Conservation (phyloP, 2,113 vertebrate genomes). For the Bambusicola thoracicus region DNA sequence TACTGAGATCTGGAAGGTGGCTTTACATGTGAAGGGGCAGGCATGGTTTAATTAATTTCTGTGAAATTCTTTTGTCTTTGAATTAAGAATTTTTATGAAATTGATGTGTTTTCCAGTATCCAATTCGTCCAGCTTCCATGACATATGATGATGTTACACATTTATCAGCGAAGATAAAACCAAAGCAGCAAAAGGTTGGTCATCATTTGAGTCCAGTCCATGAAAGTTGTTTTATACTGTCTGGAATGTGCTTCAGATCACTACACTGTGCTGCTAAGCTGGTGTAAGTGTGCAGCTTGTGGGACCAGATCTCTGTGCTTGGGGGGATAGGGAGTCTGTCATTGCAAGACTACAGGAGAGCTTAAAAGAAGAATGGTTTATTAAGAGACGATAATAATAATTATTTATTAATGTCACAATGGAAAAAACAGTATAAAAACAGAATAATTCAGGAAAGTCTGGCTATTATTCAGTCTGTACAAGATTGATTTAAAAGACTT, state of each 20-base stretch:
- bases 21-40: not conserved
- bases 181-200: conserved; percentile 94
- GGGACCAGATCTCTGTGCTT: not conserved
- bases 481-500: not conserved
- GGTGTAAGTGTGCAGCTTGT: not conserved
- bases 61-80: not conserved
- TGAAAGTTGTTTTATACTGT: not conserved
- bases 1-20: not conserved
- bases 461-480: not conserved
- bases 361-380: not conserved
- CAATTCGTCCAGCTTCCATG: conserved; percentile 92
- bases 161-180: conserved; percentile 93
- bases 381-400: not conserved
- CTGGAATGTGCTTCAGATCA: not conserved
- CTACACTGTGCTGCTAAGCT: not conserved
- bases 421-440: not conserved
- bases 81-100: not conserved
- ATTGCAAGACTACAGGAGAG: not conserved
- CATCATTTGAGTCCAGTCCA: not conserved
- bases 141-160: conserved; percentile 91
- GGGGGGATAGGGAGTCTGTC: not conserved
- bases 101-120: conserved; percentile 82
- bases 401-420: not conserved
- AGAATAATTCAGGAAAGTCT: not conserved
- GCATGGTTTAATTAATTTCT: not conserved